Conservation (phyloP, 2,113 vertebrate genomes). For the Machaerirhynchus nigripectus region DNA sequence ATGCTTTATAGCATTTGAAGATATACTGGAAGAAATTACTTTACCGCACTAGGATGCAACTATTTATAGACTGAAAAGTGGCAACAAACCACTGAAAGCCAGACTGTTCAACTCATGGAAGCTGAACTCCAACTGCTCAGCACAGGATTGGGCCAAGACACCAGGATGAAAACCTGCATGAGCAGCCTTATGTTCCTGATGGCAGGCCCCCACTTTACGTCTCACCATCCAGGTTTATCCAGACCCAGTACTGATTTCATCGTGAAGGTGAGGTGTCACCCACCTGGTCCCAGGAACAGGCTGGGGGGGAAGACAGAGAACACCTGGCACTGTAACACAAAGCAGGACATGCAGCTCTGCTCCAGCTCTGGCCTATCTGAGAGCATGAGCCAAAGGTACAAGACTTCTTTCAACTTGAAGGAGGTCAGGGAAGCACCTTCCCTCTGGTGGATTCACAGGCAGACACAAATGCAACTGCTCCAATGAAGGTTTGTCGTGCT, state of each 20-base stretch:
- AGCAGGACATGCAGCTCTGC: neutral
- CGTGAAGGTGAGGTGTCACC: neutral
- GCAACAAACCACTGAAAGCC: neutral
- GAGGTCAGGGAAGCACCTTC: neutral
- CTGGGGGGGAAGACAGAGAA: neutral
- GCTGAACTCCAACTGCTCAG: neutral
- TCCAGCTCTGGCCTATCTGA: neutral
- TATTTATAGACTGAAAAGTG: neutral
- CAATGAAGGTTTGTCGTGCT: neutral
- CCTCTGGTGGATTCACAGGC: neutral
- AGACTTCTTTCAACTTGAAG: neutral
- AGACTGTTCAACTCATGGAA: neutral
- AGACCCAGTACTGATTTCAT: neutral
- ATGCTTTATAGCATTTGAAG: neutral
- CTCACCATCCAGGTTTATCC: neutral
- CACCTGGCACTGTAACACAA: neutral
- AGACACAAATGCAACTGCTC: neutral
- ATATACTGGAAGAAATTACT: neutral
- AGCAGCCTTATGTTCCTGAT: neutral
- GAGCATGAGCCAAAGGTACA: rapidly evolving
- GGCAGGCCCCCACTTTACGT: neutral
- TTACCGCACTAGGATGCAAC: neutral
- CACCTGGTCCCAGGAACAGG: neutral
- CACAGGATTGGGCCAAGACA: neutral
- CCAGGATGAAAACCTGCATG: neutral